Base-by-base conservation (phyloP, 2,888 invertebrate species). In the Miltochrista miniata region DNA sequence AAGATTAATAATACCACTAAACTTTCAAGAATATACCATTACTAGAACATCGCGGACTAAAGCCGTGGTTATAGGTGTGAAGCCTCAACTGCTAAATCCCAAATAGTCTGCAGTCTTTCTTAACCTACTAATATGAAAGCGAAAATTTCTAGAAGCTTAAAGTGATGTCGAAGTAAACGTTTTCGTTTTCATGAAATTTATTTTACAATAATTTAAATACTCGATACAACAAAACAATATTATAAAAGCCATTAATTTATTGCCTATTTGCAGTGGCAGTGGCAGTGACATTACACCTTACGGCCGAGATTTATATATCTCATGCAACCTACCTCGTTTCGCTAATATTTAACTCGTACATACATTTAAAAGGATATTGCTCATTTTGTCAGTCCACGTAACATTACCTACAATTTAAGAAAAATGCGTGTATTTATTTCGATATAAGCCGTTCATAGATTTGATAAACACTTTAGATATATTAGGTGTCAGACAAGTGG, bases 401-500 rank as follows among this genome's bases (percentile, higher is more conserved):
- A 36, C 40, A 41, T 43, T 51, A 18, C 43, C 36, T 34, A 45
- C 41, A 47, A 44, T 11, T 24, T 24, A 24, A n/a, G 14, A 42
- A 33, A 60, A 59, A 56, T 51, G 52, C 48, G 41, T 41, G 41
- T 56, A 56, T 56, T 54, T 56, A 24, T n/a, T 8, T n/a, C 1
- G 46, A 51, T 54, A 60, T 50, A 54, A 57, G 51, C 54, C 55
- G 64, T 62, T 67, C 52, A 39, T 62, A 67, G 64, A 61, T 67
- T 64, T 64, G 59, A 61, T 35, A 18, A 37, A 12, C 10, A 33
- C 9, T 31, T 38, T 38, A 47, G 36, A 36, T 12, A 37, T 31
- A 31, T 31, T n/a, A 42, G 11, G 13, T 36, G 41, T 3, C 48
- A 45, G 40, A 1, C 14, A 4, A 4, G 18, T 24, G 5, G 3